Base-by-base conservation (phyloP, 2,113 vertebrate genomes). In the Sinocyclocheilus grahami region DNA sequence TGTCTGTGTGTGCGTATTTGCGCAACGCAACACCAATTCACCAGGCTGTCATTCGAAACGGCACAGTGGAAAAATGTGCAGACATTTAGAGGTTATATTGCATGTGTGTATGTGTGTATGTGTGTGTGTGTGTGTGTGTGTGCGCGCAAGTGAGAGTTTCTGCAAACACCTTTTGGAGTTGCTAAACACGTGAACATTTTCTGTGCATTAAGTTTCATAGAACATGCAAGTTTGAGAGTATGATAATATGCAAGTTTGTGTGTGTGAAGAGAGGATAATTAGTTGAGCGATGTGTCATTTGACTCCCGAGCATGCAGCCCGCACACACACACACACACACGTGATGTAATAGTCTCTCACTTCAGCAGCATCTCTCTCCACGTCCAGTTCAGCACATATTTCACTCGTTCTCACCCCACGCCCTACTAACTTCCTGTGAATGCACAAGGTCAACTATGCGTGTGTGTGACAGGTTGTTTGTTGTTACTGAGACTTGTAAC, bases 21-120 rank as follows among this genome's bases (percentile, higher is more conserved):
- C n/a, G 79, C 79, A 82, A 82, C 79, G 79, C 62, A 82, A 82
- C 79, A 82, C 79, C 62, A 67, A 82, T 82, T 67, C 62, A 82
- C 62, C 62, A 51, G 79, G 39, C 62, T 82, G 79, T 82, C 79
- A 82, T 82, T 24, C 24, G 62, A 82, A 82, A 82, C 79, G 60
- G 60, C 79, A 67, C 79, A 82, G 79, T 82, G 79, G 79, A 82
- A 82, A 82, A 82, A 67, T 82, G 79, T 82, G 79, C 79, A 82
- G 79, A 82, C 79, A 67, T 82, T 82, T 51, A 67, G 79, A 82
- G 79, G 39, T 82, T 82, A 48, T 67, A 67, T 82, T 82, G 62
- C 62, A 12, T 10, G 85, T 42, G 75, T 78, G 33, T 48, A 16
- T 55, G 74, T 55, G 65, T 60, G 48, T 24, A 5, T 55, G 46